Conservation (phyloP, 2,797 vertebrate species). For the Xenopus petersii region DNA sequence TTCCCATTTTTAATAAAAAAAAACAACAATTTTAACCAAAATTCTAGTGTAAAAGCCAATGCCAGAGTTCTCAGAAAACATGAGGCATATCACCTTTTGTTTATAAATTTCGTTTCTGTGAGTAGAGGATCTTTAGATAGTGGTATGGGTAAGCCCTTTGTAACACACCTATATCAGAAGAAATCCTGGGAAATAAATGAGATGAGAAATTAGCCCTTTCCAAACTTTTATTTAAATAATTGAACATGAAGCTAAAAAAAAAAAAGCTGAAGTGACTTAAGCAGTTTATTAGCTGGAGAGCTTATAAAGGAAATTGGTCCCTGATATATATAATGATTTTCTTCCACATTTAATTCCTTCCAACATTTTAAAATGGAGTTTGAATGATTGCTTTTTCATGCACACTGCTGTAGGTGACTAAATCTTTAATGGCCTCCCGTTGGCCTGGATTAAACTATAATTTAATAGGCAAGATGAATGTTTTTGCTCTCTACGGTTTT, state of each 20-base stretch:
- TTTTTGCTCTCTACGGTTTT: slow-evolving; percentile 17
- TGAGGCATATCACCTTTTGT: too few relatives aligned
- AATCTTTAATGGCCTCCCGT: slow-evolving; percentile 64
- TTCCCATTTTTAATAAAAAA: too few relatives aligned
- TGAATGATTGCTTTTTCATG: slow-evolving; percentile 65
- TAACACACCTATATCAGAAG: too few relatives aligned
- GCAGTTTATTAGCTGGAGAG: slow-evolving; percentile 52
- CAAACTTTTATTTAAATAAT: slow-evolving; percentile 56
- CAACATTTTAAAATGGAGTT: slow-evolving; percentile 65
- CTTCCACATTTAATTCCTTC: slow-evolving; percentile 63
- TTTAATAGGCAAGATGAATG: slow-evolving; percentile 53
- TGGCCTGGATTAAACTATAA: slow-evolving; percentile 53
- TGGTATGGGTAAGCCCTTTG: too few relatives aligned
- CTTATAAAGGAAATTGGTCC: slow-evolving; percentile 59
- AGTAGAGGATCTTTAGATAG: too few relatives aligned
- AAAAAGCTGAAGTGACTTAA: slow-evolving; percentile 53
- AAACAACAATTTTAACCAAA: too few relatives aligned
- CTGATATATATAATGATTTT: slow-evolving; percentile 59
- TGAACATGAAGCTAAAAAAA: slow-evolving; percentile 54
- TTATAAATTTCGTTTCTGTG: too few relatives aligned
- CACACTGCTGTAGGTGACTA: slow-evolving; percentile 60
- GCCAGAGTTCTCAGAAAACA: too few relatives aligned
- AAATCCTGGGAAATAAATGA: slow-evolving; percentile 30
- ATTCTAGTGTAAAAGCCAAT: too few relatives aligned
- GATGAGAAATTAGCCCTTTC: slow-evolving; percentile 56